A percentile compares a stretch with the other conserved stretches of the same genome.
Evolutionary conservation across 2,797 vertebrate genomes (phyloP).

Genomic region (Trachops cirrhosus): DNA sequence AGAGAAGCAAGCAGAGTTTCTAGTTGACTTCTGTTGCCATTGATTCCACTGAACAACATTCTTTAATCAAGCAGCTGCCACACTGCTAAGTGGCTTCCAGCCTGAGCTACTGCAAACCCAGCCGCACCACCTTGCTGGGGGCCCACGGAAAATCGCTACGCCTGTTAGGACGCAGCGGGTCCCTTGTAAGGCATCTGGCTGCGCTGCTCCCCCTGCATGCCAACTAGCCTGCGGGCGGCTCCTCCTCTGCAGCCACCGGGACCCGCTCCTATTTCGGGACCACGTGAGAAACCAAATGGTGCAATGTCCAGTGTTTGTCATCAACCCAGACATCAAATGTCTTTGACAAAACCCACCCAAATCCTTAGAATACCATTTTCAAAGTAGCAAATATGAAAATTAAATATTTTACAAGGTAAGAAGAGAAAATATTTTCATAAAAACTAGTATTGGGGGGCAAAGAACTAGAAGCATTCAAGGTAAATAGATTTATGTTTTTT

Average conservation of each 20-base stretch:
- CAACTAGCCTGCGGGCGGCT: background rate
- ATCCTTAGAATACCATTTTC: background rate
- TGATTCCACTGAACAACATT: background rate
- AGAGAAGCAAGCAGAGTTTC: background rate
- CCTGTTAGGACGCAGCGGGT: background rate
- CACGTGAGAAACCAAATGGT: background rate
- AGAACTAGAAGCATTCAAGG: background rate
- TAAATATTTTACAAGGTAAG: background rate
- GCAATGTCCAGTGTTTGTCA: background rate
- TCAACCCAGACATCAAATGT: background rate
- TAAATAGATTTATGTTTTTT: background rate
- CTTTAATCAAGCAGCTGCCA: background rate
- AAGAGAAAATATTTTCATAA: background rate
- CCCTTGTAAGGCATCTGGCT: background rate
- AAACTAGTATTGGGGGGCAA: background rate
- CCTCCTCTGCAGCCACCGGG: background rate
- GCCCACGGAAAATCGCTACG: background rate
- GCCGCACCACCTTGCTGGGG: background rate
- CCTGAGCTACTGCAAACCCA: background rate
- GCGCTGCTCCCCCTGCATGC: fast-evolving
- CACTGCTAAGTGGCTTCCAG: background rate
- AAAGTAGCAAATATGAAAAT: background rate
- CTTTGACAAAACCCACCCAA: background rate
- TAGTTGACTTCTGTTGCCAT: background rate
- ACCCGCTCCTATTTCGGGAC: background rate